Evolutionary conservation across 1,140 invertebrate species (phyloP).

Genomic region (Oncopodura yosiiana): DNA sequence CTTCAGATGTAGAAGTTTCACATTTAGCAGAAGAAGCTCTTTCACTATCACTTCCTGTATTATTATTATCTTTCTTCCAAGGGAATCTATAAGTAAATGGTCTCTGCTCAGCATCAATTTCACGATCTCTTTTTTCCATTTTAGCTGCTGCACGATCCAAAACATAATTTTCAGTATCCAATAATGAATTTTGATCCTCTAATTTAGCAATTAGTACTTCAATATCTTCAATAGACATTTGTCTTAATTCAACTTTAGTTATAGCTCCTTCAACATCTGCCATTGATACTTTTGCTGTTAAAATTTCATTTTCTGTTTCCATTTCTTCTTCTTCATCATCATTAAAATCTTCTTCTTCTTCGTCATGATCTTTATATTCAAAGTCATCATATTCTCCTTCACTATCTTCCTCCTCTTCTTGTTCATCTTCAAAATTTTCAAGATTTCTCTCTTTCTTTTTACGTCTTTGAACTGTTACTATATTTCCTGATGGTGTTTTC

Average conservation of each 20-base stretch:
- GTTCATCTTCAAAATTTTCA: no score
- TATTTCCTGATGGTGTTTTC: no score
- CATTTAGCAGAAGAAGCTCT: no score
- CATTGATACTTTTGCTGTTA: conserved; percentile 3
- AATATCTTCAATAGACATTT: conserved; percentile 1
- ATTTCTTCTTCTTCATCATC: neutral
- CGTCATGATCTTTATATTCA: neutral
- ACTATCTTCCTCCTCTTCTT: neutral
- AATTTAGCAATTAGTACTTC: neutral
- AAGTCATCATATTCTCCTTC: neutral
- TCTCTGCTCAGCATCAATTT: conserved; percentile 21
- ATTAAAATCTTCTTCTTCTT: conserved; percentile 1
- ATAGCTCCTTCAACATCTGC: neutral
- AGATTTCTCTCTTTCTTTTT: no score
- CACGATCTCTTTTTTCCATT: conserved; percentile 24
- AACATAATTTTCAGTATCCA: conserved; percentile 8
- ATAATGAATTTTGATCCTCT: neutral
- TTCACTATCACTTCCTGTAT: no score
- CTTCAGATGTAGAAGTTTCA: no score
- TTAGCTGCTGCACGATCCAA: conserved; percentile 7
- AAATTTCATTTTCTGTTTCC: neutral
- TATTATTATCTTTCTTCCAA: conserved; percentile 15
- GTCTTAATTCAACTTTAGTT: conserved; percentile 1
- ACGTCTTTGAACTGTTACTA: no score
- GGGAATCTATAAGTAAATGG: conserved; percentile 16